Base-by-base conservation (phyloP, 2,113 vertebrate species). In the Lamprotornis superbus region DNA sequence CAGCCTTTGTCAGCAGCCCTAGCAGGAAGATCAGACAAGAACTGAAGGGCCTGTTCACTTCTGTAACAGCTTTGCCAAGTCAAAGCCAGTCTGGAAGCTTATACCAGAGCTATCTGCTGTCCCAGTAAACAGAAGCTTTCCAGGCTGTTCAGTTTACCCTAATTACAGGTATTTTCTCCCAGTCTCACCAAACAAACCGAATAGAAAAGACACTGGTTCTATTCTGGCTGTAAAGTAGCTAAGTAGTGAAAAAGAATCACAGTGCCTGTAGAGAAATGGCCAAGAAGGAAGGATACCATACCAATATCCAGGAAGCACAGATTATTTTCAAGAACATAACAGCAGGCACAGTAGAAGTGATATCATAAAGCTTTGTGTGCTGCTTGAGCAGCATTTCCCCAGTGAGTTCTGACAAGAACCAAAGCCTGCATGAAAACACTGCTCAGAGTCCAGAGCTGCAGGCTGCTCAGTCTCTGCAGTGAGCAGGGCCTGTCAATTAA, bases 361-460 rank as follows among this genome's bases (percentile, higher is more conserved):
- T 1, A 22, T 17, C 23, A 10, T 20, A 56, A 70, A 52, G 79
- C 80, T 49, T 49, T 14, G 59, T 37, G n/a, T 2, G 6, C 46
- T 40, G 21, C 15, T 47, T 42, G 79, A 61, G 63, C 25, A 20
- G 50, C 39, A 4, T 56, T n/a, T 77, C 60, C 82, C 73, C 42
- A 25, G 68, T 0, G 55, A 81, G 64, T 1, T 74, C 35, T 9
- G 35, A 16, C 37, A 22, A 25, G 40, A 75, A 18, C 4, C 2
- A 8, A 77, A 68, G 3, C 35, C 44, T 27, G 49, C 71, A 4
- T 4, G 39, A 19, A 74, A 63, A 9, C 20, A 5, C 1, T 0
- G 3, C 11, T 87, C 53, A 10, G 85, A 1, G 24, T n/a, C 30
- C 47, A 11, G 60, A 52, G 65, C 22, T 0, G 1, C 0, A 0